Evolutionary conservation across 2,888 invertebrate genomes (phyloP), one percentile per base, ranked within the genome.

Genomic region (Nezara viridula): DNA sequence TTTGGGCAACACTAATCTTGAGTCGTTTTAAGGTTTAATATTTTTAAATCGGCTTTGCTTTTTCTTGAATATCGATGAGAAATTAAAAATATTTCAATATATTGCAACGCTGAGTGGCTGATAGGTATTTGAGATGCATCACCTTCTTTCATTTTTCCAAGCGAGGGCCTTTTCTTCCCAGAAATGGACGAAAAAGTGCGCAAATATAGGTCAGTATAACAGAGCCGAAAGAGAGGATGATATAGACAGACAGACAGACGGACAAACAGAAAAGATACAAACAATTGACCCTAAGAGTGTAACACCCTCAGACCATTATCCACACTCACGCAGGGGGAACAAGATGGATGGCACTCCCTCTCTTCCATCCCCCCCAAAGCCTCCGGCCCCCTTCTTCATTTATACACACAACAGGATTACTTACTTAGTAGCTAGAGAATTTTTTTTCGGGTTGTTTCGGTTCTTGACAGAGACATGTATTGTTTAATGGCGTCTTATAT

Each of bases 361-460:
- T 37, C 24, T 16, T 6, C 81, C 44, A 5, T 5, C 6, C 9
- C 21, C 77, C 9, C 40, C n/a, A 19, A 37, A 32, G 73, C 7
- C 27, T 21, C 21, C 19, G 21, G n/a, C 44, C 44, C 44, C 44
- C 81, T 47, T 81, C 81, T 81, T 44, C 81, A n/a, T 81, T 81
- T 81, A 47, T 81, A 81, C 66, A 47, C 81, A 47, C 81, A 44
- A 47, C 81, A 40, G 66, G 81, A 81, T 81, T 81, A 88, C 88
- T 66, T 49, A 55, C 73, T 60, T 73, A 60, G 49, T 60, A 60
- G 66, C 7, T 73, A 73, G 66, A 32, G 32, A 32, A 60, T 27
- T 60, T 60, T 60, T 66, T 32, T 73, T 19, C 2, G 32, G 6
- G 37, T 27, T 37, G 66, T 37, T 73, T 73, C 16, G 66, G 6